Evolutionary conservation across 2,113 vertebrate species (phyloP), one percentile per base, ranked within the genome.

Genomic region (Lathamus discolor): DNA sequence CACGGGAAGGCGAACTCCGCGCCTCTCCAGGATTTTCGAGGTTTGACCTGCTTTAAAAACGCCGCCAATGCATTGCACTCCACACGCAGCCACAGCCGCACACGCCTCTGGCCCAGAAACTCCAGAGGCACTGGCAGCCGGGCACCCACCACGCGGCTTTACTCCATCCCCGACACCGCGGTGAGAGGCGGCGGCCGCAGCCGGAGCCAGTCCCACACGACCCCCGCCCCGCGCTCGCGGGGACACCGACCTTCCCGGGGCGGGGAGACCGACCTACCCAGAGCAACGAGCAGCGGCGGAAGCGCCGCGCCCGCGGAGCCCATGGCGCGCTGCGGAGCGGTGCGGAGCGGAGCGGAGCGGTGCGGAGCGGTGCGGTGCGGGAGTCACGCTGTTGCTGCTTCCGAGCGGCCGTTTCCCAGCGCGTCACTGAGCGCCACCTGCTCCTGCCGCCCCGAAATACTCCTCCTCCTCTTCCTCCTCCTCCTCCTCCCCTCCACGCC

Each of bases 401-500:
- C 44, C 17, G 16, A 59, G 4, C 61, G 82, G 74, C 92, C 24
- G 8, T 73, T 55, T 61, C 83, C 77, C 90, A 86, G 35, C 27
- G 28, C 66, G 4, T 62, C 78, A 79, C 61, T 95, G 74, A 85
- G 62, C 78, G 39, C 91, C 92, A 96, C 96, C 96, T 96, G 96
- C 94, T 82, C 82, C 70, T 28, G 46, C 85, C 46, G 69, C 27
- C 37, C 77, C 88, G 55, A 95, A 96, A 91, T 87, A 89, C 61
- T 70, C n/a, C 48, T 82, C 69, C 83, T 84, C 66, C 70, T 80
- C 41, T 66, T 85, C 4, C n/a, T 48, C 13, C 19, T 61, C 24
- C 20, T 39, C 29, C 25, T 66, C 29, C 29, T 73, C 39, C n/a
- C 25, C 33, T 83, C 88, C 88, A 62, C 93, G 93, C 85, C 91